These are phyloP conservation scores for Petrolisthes cinctipes DNA, from an alignment of 2,888 invertebrate species.

Conservation along the genomic window DNA sequence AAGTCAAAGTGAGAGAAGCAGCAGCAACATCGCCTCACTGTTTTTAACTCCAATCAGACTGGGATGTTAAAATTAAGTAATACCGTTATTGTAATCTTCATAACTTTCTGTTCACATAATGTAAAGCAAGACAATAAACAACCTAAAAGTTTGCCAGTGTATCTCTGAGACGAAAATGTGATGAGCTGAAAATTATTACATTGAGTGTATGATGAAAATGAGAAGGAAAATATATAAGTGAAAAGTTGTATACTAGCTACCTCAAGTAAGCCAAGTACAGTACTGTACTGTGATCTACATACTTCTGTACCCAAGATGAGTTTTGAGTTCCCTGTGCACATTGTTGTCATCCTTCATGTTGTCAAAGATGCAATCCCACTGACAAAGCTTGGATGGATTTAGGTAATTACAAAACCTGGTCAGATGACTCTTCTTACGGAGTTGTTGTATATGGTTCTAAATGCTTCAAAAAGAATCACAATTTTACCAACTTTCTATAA, in stretches of 20 bases:
- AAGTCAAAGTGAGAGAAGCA: slow-evolving; percentile 35
- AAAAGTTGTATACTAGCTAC: background rate
- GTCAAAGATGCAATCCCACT: too few relatives aligned
- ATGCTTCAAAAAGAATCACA: too few relatives aligned
- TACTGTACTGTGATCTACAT: too few relatives aligned
- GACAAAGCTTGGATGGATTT: too few relatives aligned
- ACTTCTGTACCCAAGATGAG: too few relatives aligned
- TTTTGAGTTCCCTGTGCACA: too few relatives aligned
- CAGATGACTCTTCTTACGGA: too few relatives aligned
- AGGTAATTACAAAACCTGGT: too few relatives aligned
- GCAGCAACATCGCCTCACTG: slow-evolving; percentile 46
- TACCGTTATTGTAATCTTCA: slow-evolving; percentile 54
- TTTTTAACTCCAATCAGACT: slow-evolving; percentile 59
- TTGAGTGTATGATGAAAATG: background rate
- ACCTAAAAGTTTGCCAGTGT: slow-evolving; percentile 37
- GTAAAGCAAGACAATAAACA: slow-evolving; percentile 61
- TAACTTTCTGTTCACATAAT: slow-evolving; percentile 61
- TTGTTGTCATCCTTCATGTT: too few relatives aligned
- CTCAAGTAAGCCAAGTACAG: background rate
- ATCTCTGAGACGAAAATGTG: background rate
- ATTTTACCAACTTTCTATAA: too few relatives aligned
- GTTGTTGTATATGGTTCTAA: too few relatives aligned
- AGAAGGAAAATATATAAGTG: background rate
- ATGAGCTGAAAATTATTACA: background rate
- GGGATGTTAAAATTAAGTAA: slow-evolving; percentile 61